Evolutionary conservation across 2,888 invertebrate genomes (phyloP), one percentile per base, ranked within the genome.

Genomic region (Melanostoma mellinum): DNA sequence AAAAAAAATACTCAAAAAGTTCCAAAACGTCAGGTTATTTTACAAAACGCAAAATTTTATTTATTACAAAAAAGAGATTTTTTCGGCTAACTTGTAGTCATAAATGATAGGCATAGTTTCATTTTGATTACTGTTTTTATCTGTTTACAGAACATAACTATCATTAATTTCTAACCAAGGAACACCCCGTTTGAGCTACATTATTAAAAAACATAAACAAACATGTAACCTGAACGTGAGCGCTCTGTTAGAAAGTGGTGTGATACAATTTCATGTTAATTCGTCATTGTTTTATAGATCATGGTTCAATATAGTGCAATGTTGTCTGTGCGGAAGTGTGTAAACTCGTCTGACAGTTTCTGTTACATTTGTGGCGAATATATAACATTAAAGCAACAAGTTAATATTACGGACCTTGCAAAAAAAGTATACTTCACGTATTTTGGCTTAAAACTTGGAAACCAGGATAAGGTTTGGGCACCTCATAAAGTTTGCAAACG

Each of bases 261-360:
- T 10, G 10, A n/a, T 48, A 48, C 48, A 48, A 48, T 48, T 48
- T 0, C 48, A 5, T 48, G 10, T 48, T 5, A 48, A 48, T 10
- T 48, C 3, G 6, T 48, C 48, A 48, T 48, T 48, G 48, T 48
- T 48, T 48, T n/a, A 48, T 48, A 48, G 48, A 48, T 48, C 48
- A n/a, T 48, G 48, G 48, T 10, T 48, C 48, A 48, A 48, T 48
- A 48, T 48, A 48, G 48, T 48, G 48, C 48, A 48, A 48, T 48
- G 3, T n/a, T 10, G 10, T 48, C 48, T 48, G 48, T 48, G 48
- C 48, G 48, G 48, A 48, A 48, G 6, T 48, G 48, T 48, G 48
- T 48, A 10, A 48, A 48, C 10, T 48, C 48, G 6, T 48, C 48
- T n/a, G 48, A 48, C 48, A 48, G 48, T 48, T 48, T 48, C 48